Percentiles rank a stretch among this genome's conserved stretches.
phyloP scores from a whole-genome alignment of 1,140 invertebrate species.

The Xylocopa sonorina region DNA sequence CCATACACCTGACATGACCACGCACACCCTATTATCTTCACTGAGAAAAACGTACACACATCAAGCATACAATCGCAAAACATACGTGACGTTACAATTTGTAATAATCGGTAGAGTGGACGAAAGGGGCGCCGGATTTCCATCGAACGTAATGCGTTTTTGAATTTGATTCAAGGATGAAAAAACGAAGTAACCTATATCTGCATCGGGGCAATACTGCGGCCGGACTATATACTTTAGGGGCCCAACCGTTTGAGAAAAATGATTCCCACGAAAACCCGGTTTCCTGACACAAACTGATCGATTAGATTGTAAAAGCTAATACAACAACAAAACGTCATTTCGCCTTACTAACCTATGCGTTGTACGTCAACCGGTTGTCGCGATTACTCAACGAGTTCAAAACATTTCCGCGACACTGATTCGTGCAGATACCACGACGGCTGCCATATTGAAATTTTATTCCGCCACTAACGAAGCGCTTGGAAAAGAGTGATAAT shows the following conservation, averaged over 20 bases:
- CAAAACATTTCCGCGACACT: constrained; percentile 73
- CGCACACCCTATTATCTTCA: constrained; percentile 13
- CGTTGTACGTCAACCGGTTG: constrained; percentile 65
- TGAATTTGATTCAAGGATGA: background rate
- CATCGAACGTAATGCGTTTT: background rate
- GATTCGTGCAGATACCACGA: constrained; percentile 69
- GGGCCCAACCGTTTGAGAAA: constrained; percentile 10
- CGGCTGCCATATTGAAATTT: constrained; percentile 74
- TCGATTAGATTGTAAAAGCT: constrained; percentile 6
- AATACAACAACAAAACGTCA: constrained; percentile 29
- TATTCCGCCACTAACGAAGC: constrained; percentile 52
- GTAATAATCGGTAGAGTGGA: background rate
- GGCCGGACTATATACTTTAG: constrained; percentile 31
- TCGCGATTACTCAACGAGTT: constrained; percentile 67
- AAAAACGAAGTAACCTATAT: constrained; percentile 37
- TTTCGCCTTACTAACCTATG: constrained; percentile 68
- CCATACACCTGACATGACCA: constrained; percentile 47
- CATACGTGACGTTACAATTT: constrained; percentile 26
- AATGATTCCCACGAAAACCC: constrained; percentile 41
- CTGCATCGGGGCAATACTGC: constrained; percentile 29
- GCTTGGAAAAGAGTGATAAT: constrained; percentile 31
- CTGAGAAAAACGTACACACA: constrained; percentile 32
- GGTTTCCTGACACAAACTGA: constrained; percentile 54
- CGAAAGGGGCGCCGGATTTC: background rate
- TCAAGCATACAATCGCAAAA: constrained; percentile 33